Conservation (phyloP, 2,113 vertebrate genomes). For the Bolborhynchus lineola region DNA sequence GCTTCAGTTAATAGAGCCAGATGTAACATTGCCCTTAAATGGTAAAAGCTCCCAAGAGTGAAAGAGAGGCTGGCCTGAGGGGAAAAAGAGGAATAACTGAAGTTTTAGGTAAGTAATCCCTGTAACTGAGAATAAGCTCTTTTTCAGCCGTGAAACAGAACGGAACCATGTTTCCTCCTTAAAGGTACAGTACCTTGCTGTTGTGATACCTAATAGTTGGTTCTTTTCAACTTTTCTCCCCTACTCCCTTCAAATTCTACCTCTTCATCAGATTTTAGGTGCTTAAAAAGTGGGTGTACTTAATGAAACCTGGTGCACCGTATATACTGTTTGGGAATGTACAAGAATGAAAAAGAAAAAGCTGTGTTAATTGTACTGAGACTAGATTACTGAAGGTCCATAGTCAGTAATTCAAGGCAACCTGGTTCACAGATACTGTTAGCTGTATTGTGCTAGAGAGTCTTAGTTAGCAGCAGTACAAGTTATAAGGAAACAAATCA, state of each 20-base stretch:
- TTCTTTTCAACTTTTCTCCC: background rate
- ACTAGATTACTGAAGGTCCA: background rate
- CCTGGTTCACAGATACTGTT: background rate
- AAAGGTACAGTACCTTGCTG: slow-evolving; percentile 82
- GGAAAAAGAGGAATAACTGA: slow-evolving; percentile 80
- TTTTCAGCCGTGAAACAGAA: slow-evolving; percentile 65
- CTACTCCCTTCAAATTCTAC: background rate
- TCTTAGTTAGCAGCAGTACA: background rate
- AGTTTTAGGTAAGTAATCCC: slow-evolving; percentile 85
- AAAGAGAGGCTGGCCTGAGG: slow-evolving; percentile 89
- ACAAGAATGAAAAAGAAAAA: background rate
- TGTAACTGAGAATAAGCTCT: slow-evolving; percentile 79
- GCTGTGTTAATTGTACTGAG: background rate
- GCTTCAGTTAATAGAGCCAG: slow-evolving; percentile 82
- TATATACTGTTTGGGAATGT: background rate
- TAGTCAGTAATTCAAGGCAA: background rate
- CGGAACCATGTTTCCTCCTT: slow-evolving; percentile 65
- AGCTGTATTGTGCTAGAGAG: background rate
- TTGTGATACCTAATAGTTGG: background rate
- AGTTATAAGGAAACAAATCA: background rate
- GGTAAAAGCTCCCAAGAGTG: slow-evolving; percentile 99
- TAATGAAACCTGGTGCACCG: background rate
- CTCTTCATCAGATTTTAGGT: background rate
- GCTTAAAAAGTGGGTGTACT: slow-evolving; percentile 21
- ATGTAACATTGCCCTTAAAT: slow-evolving; percentile 99